Conservation (phyloP, 2,113 vertebrate species). For the Conger conger region DNA sequence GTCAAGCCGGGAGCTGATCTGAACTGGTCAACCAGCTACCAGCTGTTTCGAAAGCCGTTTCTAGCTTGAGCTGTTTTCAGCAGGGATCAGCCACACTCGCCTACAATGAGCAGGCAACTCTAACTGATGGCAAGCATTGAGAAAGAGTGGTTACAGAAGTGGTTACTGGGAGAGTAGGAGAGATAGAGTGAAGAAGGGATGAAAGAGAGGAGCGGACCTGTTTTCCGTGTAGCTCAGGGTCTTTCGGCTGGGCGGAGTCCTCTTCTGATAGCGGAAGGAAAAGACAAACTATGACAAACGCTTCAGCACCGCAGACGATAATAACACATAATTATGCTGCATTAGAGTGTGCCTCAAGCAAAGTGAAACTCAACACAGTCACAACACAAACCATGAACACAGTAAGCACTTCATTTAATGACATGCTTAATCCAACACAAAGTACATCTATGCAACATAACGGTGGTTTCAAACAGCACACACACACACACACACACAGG, state of each 20-base stretch:
- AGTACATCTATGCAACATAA: neutral
- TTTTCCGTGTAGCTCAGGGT: neutral
- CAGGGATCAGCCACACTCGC: neutral
- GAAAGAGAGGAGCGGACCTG: slow-evolving; percentile 36
- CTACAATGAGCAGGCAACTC: neutral
- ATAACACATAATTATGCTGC: neutral
- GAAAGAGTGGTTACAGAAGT: neutral
- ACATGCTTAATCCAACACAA: neutral
- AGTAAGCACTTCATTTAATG: neutral
- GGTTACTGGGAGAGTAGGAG: neutral
- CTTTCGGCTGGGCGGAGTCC: slow-evolving; percentile 39
- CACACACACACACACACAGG: neutral
- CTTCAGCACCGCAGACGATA: neutral
- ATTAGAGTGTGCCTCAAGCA: neutral
- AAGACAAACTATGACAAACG: neutral
- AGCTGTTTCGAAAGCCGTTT: no score
- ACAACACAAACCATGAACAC: neutral
- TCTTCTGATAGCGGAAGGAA: slow-evolving; percentile 30
- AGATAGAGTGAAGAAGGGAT: neutral
- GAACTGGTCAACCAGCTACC: no score
- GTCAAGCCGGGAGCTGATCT: no score
- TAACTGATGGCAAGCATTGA: neutral
- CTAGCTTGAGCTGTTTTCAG: no score
- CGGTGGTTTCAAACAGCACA: neutral
- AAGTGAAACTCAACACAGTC: neutral